Evolutionary conservation across 2,113 vertebrate species (phyloP).

Genomic region (Phoenicopterus ruber): DNA sequence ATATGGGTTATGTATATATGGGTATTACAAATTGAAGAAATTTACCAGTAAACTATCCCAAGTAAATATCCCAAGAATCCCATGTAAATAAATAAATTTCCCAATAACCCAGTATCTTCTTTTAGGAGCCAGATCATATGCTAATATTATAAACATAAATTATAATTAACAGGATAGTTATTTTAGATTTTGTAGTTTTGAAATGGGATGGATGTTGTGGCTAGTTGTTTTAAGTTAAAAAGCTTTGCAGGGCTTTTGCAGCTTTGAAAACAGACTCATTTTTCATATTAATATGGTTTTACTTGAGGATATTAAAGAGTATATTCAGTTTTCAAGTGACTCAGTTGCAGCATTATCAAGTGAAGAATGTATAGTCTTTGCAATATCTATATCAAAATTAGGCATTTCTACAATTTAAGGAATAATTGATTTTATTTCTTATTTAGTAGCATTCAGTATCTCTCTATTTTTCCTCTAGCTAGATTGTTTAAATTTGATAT

Average conservation of each 20-base stretch:
- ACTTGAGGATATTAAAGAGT: not conserved
- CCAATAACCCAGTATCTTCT: not conserved
- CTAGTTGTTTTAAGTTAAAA: not conserved
- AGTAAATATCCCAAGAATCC: not conserved
- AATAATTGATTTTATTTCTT: not conserved
- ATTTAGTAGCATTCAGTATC: not conserved
- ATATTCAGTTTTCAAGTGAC: not conserved
- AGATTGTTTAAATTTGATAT: not conserved
- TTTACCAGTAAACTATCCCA: not conserved
- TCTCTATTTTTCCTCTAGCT: not conserved
- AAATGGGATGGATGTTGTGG: not conserved
- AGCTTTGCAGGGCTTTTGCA: not conserved
- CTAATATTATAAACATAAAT: not conserved
- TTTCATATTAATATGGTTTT: not conserved
- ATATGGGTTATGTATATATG: not conserved
- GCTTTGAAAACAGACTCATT: not conserved
- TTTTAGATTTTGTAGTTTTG: not conserved
- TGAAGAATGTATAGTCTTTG: not conserved
- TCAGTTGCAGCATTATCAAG: not conserved
- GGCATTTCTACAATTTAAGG: not conserved
- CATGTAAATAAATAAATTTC: not conserved
- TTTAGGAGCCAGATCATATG: not conserved
- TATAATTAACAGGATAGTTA: not conserved
- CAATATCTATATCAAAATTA: not conserved
- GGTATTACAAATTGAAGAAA: not conserved